These are phyloP conservation scores for Cetonia aurata DNA, from an alignment of 2,888 invertebrate species.

Conservation along the genomic window DNA sequence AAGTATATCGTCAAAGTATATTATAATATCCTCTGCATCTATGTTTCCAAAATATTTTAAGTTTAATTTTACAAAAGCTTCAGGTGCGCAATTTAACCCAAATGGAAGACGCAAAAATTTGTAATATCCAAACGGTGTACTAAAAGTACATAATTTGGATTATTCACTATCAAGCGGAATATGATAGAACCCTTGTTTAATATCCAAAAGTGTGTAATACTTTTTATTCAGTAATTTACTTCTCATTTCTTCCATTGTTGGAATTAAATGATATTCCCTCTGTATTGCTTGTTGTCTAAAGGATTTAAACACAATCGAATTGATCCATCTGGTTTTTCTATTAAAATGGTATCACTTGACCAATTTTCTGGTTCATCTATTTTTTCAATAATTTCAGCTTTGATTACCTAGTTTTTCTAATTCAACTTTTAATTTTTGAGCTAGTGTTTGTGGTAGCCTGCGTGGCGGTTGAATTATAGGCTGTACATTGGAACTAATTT, in stretches of 20 bases:
- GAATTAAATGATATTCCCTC: conserved; percentile 41
- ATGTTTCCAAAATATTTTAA: conserved; percentile 57
- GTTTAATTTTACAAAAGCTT: conserved; percentile 57
- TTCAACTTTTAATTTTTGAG: not conserved
- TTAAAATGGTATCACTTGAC: no score
- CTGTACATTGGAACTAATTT: not conserved
- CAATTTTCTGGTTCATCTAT: no score
- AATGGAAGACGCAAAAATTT: conserved; percentile 49
- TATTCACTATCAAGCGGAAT: no score
- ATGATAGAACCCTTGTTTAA: conserved; percentile 55
- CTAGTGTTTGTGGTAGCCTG: not conserved
- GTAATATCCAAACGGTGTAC: conserved; percentile 37
- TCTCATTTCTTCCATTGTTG: conserved; percentile 51
- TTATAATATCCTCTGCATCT: conserved; percentile 54
- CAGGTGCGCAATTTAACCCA: conserved; percentile 47
- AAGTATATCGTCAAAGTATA: conserved; percentile 57
- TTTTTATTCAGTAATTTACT: conserved; percentile 48
- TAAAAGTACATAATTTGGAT: no score
- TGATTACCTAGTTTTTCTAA: conserved; percentile 8
- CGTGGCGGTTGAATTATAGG: not conserved
- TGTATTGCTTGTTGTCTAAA: conserved; percentile 5
- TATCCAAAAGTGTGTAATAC: conserved; percentile 49
- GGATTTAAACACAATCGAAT: conserved; percentile 12
- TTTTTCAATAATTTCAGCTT: not conserved
- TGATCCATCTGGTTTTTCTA: not conserved